phyloP scores from a whole-genome alignment of 2,888 invertebrate genomes.

The Limnephilus rhombicus region DNA sequence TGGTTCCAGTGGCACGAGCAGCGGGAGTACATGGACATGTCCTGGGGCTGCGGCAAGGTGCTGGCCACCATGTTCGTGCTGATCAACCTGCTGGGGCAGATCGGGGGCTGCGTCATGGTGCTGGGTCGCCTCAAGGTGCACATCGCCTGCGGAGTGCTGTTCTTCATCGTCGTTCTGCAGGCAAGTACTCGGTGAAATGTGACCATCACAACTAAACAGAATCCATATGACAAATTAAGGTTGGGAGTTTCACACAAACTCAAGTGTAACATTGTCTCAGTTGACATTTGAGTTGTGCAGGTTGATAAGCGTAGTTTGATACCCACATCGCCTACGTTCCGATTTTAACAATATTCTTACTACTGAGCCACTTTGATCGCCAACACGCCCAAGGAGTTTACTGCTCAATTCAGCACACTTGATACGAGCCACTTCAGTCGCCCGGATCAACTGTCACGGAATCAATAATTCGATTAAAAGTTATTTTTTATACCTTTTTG shows the following conservation, averaged over 20 bases:
- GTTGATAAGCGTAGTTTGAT: no score
- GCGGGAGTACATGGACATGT: slow-evolving; percentile 97
- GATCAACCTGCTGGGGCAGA: slow-evolving; percentile 95
- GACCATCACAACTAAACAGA: slow-evolving; percentile 64
- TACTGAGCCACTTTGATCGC: no score
- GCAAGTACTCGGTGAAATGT: slow-evolving; percentile 72
- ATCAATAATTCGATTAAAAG: no score
- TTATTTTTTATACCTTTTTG: no score
- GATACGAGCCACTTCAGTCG: no score
- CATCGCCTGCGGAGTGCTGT: slow-evolving; percentile 93
- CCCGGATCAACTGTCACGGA: no score
- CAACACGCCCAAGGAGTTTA: no score
- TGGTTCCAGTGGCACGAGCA: slow-evolving; percentile 99
- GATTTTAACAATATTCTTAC: no score
- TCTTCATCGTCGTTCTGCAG: slow-evolving; percentile 97
- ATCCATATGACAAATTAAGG: slow-evolving; percentile 54
- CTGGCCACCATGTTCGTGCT: slow-evolving; percentile 97
- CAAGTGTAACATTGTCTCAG: not conserved
- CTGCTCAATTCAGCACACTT: no score
- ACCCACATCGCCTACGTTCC: no score
- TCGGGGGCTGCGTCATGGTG: slow-evolving; percentile 98
- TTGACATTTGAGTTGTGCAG: not conserved
- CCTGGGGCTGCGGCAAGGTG: slow-evolving; percentile 97
- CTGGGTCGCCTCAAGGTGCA: slow-evolving; percentile 93
- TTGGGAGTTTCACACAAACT: not conserved